A percentile compares a stretch with the other conserved stretches of the same genome.
Evolutionary conservation across 2,888 invertebrate genomes (phyloP).

Genomic region (Venusia cambrica): DNA sequence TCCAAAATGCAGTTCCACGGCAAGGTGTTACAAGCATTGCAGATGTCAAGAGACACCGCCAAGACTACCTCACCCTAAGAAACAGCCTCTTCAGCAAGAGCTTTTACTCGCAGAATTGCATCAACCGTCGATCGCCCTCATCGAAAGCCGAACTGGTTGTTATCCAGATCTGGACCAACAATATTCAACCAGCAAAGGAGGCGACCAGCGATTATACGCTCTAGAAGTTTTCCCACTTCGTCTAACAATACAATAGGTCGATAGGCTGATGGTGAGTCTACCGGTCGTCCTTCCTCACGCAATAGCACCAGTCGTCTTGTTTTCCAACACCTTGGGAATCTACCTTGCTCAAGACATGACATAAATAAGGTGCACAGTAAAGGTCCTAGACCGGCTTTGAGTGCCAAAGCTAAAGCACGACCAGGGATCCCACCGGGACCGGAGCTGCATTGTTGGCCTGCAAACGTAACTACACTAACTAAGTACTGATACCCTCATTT

Average conservation of each 20-base stretch:
- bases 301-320: no score
- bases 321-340: no score
- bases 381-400: not conserved
- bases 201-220: not conserved
- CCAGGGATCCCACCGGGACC: constrained; percentile 1
- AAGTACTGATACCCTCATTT: not conserved
- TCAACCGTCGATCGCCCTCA: not conserved
- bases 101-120: not conserved
- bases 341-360: no score
- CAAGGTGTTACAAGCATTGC: not conserved
- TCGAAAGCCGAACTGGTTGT: not conserved
- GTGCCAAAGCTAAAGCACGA: not conserved
- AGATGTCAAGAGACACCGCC: no score
- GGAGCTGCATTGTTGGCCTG: not conserved
- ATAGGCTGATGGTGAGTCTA: no score
- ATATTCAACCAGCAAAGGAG: no score
- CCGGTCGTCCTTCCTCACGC: no score
- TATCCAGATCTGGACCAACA: not conserved
- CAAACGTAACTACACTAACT: not conserved
- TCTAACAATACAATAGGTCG: not conserved
- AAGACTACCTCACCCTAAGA: not conserved
- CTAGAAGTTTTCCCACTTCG: not conserved
- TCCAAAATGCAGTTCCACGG: not conserved
- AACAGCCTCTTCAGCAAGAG: not conserved
- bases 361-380: no score